These are phyloP conservation scores for Conops quadrifasciatus DNA, from an alignment of 2,888 invertebrate species.

Conservation along the genomic window DNA sequence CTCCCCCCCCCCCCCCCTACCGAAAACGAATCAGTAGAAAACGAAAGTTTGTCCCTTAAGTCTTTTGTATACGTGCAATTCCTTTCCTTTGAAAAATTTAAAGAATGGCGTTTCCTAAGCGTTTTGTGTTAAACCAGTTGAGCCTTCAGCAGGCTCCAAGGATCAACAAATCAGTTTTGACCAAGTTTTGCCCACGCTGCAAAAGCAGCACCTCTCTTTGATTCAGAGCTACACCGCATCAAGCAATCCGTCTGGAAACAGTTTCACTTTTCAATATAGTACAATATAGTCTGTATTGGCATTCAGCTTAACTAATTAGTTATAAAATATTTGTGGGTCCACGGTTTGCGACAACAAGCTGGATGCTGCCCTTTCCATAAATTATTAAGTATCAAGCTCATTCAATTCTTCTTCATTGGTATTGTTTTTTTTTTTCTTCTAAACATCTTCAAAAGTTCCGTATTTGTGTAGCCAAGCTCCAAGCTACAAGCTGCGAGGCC, in stretches of 20 bases:
- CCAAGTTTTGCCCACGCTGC: neutral
- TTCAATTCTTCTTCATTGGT: constrained; percentile 47
- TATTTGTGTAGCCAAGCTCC: neutral
- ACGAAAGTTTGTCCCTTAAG: constrained; percentile 55
- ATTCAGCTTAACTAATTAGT: constrained; percentile 60
- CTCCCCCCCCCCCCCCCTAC: no score
- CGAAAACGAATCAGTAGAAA: no score
- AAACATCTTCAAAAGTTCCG: neutral
- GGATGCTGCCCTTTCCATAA: constrained; percentile 52
- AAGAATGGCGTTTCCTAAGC: constrained; percentile 28
- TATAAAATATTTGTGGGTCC: constrained; percentile 33
- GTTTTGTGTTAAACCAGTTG: neutral
- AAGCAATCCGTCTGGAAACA: constrained; percentile 23
- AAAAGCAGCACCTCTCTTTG: constrained; percentile 1
- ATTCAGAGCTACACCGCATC: constrained; percentile 6
- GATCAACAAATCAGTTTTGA: neutral
- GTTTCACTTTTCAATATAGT: constrained; percentile 56
- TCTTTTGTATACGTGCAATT: no score
- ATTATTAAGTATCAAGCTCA: constrained; percentile 45
- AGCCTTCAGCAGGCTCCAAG: neutral
- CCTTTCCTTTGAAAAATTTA: no score
- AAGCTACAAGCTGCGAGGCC: neutral
- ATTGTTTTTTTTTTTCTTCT: constrained; percentile 18
- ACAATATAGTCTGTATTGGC: constrained; percentile 41
- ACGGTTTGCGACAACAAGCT: neutral